Percentiles rank a stretch among this genome's conserved stretches.
phyloP scores from a whole-genome alignment of 2,113 vertebrate genomes.

The Smithornis capensis region DNA sequence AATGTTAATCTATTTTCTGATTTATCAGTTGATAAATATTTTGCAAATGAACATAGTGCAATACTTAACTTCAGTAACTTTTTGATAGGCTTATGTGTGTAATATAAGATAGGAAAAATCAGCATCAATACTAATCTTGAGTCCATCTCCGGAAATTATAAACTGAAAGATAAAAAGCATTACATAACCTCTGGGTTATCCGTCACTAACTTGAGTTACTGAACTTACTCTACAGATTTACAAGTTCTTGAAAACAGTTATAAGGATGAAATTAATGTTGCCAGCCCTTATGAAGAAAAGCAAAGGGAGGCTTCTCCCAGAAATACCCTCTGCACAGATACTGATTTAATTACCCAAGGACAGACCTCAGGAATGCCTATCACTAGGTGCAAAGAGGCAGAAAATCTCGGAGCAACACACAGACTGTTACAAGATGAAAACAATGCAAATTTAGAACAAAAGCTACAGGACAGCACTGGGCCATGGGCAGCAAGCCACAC shows the following conservation, averaged over 20 bases:
- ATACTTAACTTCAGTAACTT: neutral
- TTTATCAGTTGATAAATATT: neutral
- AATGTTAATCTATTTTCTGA: neutral
- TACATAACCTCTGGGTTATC: neutral
- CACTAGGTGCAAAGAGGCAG: constrained; percentile 49
- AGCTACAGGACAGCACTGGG: neutral
- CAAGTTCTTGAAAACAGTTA: constrained; percentile 49
- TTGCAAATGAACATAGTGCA: neutral
- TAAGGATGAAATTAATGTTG: constrained; percentile 48
- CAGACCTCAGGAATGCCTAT: neutral
- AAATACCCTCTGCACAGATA: constrained; percentile 48
- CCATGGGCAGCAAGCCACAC: neutral
- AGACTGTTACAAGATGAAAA: constrained; percentile 15
- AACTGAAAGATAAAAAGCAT: neutral
- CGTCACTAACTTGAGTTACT: neutral
- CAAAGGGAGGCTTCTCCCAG: constrained; percentile 71
- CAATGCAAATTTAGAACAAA: constrained; percentile 20
- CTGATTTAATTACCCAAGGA: constrained; percentile 53
- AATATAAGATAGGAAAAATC: neutral
- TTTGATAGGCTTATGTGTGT: neutral
- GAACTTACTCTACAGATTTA: constrained; percentile 54
- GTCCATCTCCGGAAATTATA: neutral
- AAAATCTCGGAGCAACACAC: constrained; percentile 11
- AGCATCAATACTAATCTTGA: neutral
- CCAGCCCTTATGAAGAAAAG: constrained; percentile 39